Evolutionary conservation across 2,888 invertebrate genomes (phyloP), one percentile per base, ranked within the genome.

Genomic region (Pelosia muscerda): DNA sequence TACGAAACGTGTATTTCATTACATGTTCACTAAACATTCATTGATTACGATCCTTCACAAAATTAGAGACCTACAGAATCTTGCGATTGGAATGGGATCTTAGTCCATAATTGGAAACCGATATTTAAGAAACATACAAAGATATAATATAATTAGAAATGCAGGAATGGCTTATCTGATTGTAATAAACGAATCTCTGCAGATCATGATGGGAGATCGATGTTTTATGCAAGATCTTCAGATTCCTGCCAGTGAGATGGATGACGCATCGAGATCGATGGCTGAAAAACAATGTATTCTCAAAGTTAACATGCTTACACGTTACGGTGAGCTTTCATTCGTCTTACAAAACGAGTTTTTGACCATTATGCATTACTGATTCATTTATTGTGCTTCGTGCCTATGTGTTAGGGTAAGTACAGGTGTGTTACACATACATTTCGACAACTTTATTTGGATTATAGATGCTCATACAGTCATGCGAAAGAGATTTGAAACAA

Each of bases 201-300:
- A 86, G 85, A 84, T 86, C 90, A 74, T 92, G 77, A 84, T 89
- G 83, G 93, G 93, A 84, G 92, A 89, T 90, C 75, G 85, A 93
- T 92, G 93, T 93, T 90, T 94, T 89, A 93, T 93, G 91, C 87
- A 91, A 78, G 84, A 91, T 89, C 87, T 82, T 79, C 59, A 61
- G 81, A 81, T 84, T 85, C 85, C 87, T 89, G 86, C 88, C 87
- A 86, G 82, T 74, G 76, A 76, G 73, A 80, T 76, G 81, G 75
- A 78, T 80, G 68, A 55, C 56, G 66, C 68, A 68, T n/a, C n/a
- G n/a, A n/a, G n/a, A n/a, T n/a, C n/a, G n/a, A n/a, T n/a, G 74
- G 11, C 59, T 59, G 54, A 8, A 34, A 54, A 81, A 79, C 76
- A 79, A 83, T 81, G 73, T 78, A 76, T 75, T 75, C 67, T 74